A percentile compares a stretch with the other conserved stretches of the same genome.
Conservation (phyloP, 2,888 invertebrate genomes). For the Masnerella sp. region DNA sequence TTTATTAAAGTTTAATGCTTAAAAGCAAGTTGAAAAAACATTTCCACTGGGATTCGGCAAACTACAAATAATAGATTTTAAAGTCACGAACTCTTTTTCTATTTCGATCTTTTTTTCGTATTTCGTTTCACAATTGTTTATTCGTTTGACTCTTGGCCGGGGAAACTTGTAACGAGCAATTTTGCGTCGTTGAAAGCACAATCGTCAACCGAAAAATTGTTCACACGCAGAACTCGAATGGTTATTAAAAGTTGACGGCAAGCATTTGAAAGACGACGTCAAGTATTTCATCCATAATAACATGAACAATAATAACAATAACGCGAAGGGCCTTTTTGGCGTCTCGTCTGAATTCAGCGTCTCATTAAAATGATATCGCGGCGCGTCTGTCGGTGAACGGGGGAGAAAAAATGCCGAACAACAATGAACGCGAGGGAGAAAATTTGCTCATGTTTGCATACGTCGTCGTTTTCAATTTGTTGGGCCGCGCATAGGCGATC, state of each 20-base stretch:
- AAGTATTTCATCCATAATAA: constrained; percentile 23
- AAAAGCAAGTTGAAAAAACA: no score
- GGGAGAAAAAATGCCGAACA: constrained; percentile 28
- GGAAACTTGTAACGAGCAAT: not conserved
- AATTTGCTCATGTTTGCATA: constrained; percentile 59
- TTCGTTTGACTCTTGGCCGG: no score
- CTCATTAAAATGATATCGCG: constrained; percentile 58
- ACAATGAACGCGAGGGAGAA: constrained; percentile 50
- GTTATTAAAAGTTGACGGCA: not conserved
- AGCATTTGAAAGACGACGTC: constrained; percentile 19
- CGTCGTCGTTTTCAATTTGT: constrained; percentile 59
- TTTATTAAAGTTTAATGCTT: no score
- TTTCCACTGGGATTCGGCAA: no score
- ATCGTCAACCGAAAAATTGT: not conserved
- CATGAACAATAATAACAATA: constrained; percentile 37
- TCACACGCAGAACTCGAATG: not conserved
- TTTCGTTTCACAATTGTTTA: no score
- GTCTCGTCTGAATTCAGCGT: constrained; percentile 28
- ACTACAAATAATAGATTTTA: no score
- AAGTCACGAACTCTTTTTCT: no score
- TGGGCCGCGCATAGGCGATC: constrained; percentile 52
- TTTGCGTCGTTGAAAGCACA: not conserved
- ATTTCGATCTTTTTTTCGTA: no score
- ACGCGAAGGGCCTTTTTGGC: constrained; percentile 25
- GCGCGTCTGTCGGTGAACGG: constrained; percentile 40